phyloP scores from a whole-genome alignment of 2,113 vertebrate genomes.

The Pollimyrus isidori region DNA sequence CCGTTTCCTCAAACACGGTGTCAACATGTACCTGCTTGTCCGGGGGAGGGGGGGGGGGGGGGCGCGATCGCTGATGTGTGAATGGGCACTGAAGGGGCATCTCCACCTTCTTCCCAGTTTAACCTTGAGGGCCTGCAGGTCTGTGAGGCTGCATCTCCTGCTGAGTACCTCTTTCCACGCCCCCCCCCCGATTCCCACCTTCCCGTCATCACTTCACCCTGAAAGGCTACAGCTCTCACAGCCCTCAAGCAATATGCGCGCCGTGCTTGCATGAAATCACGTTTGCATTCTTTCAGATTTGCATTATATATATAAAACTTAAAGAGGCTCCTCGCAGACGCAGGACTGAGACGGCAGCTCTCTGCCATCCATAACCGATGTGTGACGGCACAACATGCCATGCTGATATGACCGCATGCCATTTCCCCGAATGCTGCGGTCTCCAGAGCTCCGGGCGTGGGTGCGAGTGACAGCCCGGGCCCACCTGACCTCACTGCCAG shows the following conservation, averaged over 20 bases:
- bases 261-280: background rate
- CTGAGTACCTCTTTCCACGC: background rate
- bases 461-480: background rate
- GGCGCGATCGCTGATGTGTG: constrained; percentile 43
- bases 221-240: background rate
- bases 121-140: constrained; percentile 45
- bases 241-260: background rate
- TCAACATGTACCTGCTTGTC: constrained; percentile 44
- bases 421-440: background rate
- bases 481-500: background rate
- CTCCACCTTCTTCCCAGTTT: constrained; percentile 38
- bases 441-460: background rate
- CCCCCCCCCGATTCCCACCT: background rate
- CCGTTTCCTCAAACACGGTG: constrained; percentile 55
- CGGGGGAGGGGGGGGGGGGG: background rate
- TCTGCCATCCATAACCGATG: background rate
- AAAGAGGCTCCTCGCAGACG: background rate
- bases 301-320: background rate
- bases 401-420: background rate
- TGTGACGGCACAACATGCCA: background rate
- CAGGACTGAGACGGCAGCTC: background rate
- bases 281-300: background rate
- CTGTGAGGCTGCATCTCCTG: constrained; percentile 36
- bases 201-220: background rate
- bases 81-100: background rate